phyloP scores from a whole-genome alignment of 2,797 vertebrate genomes.

The Delichon dasypus region DNA sequence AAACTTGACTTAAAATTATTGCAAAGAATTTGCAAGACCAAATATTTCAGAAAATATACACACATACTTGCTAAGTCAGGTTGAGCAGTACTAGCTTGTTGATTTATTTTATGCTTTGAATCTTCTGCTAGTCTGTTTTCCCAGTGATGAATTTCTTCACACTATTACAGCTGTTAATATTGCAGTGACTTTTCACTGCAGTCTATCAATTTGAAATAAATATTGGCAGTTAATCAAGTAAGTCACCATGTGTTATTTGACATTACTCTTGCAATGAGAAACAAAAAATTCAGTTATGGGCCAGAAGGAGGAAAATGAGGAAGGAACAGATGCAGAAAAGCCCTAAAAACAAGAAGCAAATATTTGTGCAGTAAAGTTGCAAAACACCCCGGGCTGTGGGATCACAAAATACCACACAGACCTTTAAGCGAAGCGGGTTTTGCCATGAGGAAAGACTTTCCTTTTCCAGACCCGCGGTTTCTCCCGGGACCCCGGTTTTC shows the following conservation, averaged over 20 bases:
- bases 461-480: background rate
- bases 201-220: slow-evolving; percentile 38
- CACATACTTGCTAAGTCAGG: background rate
- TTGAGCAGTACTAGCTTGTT: background rate
- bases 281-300: background rate
- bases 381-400: background rate
- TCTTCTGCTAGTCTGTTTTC: background rate
- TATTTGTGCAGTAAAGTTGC: slow-evolving; percentile 11
- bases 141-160: background rate
- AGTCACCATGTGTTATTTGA: background rate
- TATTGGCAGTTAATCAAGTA: slow-evolving; percentile 19
- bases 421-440: accelerated
- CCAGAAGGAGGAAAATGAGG: slow-evolving; percentile 12
- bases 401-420: background rate
- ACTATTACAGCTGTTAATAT: slow-evolving; percentile 15
- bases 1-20: background rate
- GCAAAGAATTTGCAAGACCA: background rate
- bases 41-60: background rate
- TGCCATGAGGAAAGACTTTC: background rate
- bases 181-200: slow-evolving; percentile 27
- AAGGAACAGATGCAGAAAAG: background rate
- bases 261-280: background rate
- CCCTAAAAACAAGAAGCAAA: background rate
- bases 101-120: background rate
- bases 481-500: background rate